Evolutionary conservation across 2,888 invertebrate species (phyloP).

Genomic region (Dasysyrphus tricinctus): DNA sequence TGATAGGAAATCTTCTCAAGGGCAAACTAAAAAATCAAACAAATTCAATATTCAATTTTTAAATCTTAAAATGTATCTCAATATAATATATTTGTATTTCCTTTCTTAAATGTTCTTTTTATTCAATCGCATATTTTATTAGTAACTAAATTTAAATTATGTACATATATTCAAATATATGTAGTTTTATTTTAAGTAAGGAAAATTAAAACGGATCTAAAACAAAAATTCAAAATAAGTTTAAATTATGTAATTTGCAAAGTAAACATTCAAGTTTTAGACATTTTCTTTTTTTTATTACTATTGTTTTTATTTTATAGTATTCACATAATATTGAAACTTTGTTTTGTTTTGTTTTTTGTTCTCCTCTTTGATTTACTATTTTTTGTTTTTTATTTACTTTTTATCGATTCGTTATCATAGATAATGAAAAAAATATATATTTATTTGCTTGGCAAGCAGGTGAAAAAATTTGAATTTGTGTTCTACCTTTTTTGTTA

Average conservation of each 20-base stretch:
- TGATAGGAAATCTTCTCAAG: neutral
- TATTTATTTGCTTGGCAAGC: conserved; percentile 35
- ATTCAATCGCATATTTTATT: conserved; percentile 72
- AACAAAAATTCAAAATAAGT: conserved; percentile 33
- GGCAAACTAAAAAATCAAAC: conserved; percentile 28
- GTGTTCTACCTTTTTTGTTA: conserved; percentile 14
- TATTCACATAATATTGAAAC: conserved; percentile 32
- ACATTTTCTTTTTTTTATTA: conserved; percentile 23
- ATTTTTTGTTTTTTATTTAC: conserved; percentile 22
- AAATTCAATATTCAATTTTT: conserved; percentile 32
- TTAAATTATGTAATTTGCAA: conserved; percentile 40
- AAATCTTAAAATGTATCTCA: conserved; percentile 73
- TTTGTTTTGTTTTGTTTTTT: conserved; percentile 1
- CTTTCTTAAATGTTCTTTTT: conserved; percentile 64
- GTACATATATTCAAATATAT: conserved; percentile 61
- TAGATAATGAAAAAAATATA: conserved; percentile 23
- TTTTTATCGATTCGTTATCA: conserved; percentile 1
- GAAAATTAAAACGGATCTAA: conserved; percentile 33
- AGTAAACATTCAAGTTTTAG: conserved; percentile 13
- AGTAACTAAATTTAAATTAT: conserved; percentile 73
- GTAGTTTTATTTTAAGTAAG: conserved; percentile 68
- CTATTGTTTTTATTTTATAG: conserved; percentile 41
- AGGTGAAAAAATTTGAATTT: conserved; percentile 32
- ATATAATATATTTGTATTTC: conserved; percentile 61
- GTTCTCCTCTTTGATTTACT: conserved; percentile 40